phyloP scores from a whole-genome alignment of 2,113 vertebrate species.

The Myiopsitta monachus region DNA sequence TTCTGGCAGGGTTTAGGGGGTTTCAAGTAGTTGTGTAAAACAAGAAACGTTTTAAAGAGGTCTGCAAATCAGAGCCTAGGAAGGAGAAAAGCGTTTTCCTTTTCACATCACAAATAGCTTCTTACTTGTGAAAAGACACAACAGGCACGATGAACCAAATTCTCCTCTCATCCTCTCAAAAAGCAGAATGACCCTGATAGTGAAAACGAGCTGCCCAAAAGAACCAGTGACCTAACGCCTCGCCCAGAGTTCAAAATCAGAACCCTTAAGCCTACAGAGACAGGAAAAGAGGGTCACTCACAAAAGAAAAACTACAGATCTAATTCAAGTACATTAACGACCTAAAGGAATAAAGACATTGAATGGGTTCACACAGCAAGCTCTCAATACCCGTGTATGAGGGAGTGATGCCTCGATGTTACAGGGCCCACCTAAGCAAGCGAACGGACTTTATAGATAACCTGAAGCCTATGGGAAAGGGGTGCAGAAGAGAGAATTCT shows the following conservation, averaged over 20 bases:
- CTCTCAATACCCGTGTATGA: background rate
- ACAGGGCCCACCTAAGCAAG: accelerated
- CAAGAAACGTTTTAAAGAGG: background rate
- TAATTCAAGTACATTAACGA: background rate
- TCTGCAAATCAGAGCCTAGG: background rate
- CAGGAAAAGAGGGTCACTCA: background rate
- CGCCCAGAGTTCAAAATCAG: background rate
- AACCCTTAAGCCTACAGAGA: background rate
- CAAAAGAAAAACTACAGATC: background rate
- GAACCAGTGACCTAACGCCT: background rate
- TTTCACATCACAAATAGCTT: background rate
- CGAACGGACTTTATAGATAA: background rate
- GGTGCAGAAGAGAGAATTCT: background rate
- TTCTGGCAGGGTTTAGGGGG: background rate
- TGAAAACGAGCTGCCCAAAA: background rate
- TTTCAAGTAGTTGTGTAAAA: background rate
- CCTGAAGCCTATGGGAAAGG: background rate
- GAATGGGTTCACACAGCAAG: background rate
- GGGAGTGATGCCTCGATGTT: background rate
- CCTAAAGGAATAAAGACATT: background rate
- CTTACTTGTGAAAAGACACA: background rate
- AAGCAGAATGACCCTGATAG: background rate
- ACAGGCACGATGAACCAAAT: background rate
- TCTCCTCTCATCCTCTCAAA: background rate
- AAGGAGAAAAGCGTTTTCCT: background rate